Evolutionary conservation across 2,797 vertebrate genomes (phyloP).

Genomic region (Phalloptychus januarius): DNA sequence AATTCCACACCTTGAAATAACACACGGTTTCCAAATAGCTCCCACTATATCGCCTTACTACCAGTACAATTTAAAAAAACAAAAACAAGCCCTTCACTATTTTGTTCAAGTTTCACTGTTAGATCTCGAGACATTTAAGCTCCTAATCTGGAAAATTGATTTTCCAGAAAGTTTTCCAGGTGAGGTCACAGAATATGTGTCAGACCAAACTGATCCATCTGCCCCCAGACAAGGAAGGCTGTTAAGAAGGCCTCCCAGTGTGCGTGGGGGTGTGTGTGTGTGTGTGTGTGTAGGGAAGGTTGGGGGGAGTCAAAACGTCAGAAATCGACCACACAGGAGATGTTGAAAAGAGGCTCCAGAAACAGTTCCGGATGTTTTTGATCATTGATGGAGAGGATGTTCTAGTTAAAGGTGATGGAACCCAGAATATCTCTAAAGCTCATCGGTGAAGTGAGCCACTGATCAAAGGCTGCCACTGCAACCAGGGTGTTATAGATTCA

Average conservation of each 20-base stretch:
- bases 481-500: conserved; percentile 12
- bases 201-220: conserved; percentile 36
- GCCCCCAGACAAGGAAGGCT: conserved; percentile 35
- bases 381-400: conserved; percentile 55
- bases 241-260: conserved; percentile 44
- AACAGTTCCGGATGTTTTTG: conserved; percentile 52
- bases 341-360: conserved; percentile 51
- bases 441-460: conserved; percentile 33
- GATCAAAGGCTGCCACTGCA: conserved; percentile 54
- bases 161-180: conserved; percentile 20
- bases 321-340: conserved; percentile 58
- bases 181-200: conserved; percentile 13
- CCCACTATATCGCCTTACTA: conserved; percentile 32
- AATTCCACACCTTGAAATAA: conserved; percentile 78
- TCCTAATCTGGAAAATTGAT: conserved; percentile 9
- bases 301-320: conserved; percentile 29
- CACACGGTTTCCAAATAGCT: conserved; percentile 63
- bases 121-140: conserved; percentile 14
- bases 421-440: conserved; percentile 57
- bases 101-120: conserved; percentile 6
- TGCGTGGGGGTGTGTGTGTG: background rate
- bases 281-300: background rate
- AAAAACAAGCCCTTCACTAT: conserved; percentile 1
- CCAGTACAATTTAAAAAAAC: background rate
- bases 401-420: conserved; percentile 55